phyloP scores from a whole-genome alignment of 2,888 invertebrate genomes.

The Diloba caeruleocephala region DNA sequence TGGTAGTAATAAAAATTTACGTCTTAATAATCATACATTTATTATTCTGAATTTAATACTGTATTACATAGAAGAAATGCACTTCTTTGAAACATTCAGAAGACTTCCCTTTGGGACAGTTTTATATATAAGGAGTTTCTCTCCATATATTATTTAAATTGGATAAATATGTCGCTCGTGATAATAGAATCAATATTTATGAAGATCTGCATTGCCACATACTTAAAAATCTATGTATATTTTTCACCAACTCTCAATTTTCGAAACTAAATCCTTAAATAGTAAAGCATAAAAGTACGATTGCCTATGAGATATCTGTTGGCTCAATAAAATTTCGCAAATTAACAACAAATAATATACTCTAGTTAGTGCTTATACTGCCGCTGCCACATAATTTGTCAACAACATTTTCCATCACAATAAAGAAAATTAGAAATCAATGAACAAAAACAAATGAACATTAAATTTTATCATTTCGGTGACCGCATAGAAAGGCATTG shows the following conservation, averaged over 20 bases:
- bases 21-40: slow-evolving; percentile 84
- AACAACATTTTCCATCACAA: slow-evolving; percentile 88
- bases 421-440: slow-evolving; percentile 80
- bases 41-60: slow-evolving; percentile 94
- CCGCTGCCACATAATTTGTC: slow-evolving; percentile 87
- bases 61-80: slow-evolving; percentile 97
- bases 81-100: slow-evolving; percentile 96
- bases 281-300: slow-evolving; percentile 82
- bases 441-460: slow-evolving; percentile 76
- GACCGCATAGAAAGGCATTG: slow-evolving; percentile 87
- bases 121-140: slow-evolving; percentile 76
- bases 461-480: slow-evolving; percentile 79
- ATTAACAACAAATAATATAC: slow-evolving; percentile 86
- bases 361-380: slow-evolving; percentile 79
- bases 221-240: slow-evolving; percentile 89
- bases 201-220: slow-evolving; percentile 89
- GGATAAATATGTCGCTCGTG: slow-evolving; percentile 82
- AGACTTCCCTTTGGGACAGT: slow-evolving; percentile 91
- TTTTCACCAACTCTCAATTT: slow-evolving; percentile 85
- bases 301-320: slow-evolving; percentile 81
- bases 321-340: slow-evolving; percentile 88
- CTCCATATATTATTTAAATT: slow-evolving; percentile 79
- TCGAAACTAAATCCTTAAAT: slow-evolving; percentile 80
- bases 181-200: slow-evolving; percentile 82
- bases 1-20: background rate